Percentiles rank a stretch among this genome's conserved stretches.
phyloP scores from a whole-genome alignment of 2,113 vertebrate species.

The Entelurus aequoreus region DNA sequence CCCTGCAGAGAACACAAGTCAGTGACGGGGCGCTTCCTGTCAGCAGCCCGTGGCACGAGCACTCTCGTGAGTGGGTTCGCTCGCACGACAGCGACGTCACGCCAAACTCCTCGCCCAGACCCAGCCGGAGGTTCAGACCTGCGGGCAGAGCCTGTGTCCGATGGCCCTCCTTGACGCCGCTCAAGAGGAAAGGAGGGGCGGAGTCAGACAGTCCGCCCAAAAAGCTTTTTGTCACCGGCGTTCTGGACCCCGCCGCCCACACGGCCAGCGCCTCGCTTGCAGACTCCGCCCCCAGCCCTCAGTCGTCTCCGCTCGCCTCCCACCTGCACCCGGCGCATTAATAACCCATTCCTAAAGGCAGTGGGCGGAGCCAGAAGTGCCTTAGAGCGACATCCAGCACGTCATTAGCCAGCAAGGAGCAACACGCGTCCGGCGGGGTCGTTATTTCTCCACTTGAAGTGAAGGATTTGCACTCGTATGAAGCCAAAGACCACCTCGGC shows the following conservation, averaged over 20 bases:
- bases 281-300: constrained; percentile 53
- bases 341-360: not conserved
- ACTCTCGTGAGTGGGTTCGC: constrained; percentile 70
- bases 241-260: constrained; percentile 66
- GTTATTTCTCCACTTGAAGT: too few species aligned
- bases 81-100: constrained; percentile 71
- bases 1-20: too few species aligned
- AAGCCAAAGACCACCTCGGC: not conserved
- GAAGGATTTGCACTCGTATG: too few species aligned
- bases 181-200: constrained; percentile 77
- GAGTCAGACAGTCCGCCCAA: constrained; percentile 77
- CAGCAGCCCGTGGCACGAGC: too few species aligned
- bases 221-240: constrained; percentile 77
- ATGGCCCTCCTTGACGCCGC: constrained; percentile 62
- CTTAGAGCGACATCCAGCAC: not conserved
- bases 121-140: constrained; percentile 71
- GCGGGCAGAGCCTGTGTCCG: constrained; percentile 58
- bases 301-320: constrained; percentile 58
- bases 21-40: too few species aligned
- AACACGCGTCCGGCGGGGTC: too few species aligned
- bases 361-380: too few species aligned
- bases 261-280: constrained; percentile 58
- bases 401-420: not conserved
- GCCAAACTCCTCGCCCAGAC: constrained; percentile 75
- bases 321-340: constrained; percentile 54